These are phyloP conservation scores for Cyprinodon tularosa DNA, from an alignment of 2,113 vertebrate species.

Conservation along the genomic window DNA sequence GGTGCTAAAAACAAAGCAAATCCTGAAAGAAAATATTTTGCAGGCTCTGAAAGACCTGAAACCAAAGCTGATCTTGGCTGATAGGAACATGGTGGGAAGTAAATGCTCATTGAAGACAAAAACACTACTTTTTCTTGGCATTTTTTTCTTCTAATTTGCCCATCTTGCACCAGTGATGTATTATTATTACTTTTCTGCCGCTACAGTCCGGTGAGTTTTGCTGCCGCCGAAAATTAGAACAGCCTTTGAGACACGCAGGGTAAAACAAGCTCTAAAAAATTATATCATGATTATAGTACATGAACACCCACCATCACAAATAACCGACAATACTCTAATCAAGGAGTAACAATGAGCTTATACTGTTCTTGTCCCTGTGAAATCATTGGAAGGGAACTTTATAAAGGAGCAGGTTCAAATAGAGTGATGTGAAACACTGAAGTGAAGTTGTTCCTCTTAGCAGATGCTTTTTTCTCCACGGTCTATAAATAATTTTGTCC, in stretches of 20 bases:
- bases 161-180: neutral
- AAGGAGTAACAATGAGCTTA: constrained; percentile 1
- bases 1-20: neutral
- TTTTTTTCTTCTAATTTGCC: neutral
- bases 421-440: neutral
- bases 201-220: constrained; percentile 43
- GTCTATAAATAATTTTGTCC: constrained; percentile 51
- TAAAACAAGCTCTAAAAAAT: constrained; percentile 42
- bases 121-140: neutral
- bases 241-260: constrained; percentile 26
- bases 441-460: neutral
- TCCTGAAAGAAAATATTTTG: too few relatives aligned
- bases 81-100: neutral
- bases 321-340: neutral
- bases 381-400: neutral
- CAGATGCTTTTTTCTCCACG: neutral
- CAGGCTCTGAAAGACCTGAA: too few relatives aligned
- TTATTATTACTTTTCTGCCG: constrained; percentile 40
- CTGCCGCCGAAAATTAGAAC: constrained; percentile 44
- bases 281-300: constrained; percentile 27
- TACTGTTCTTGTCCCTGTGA: neutral
- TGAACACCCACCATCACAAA: constrained; percentile 26
- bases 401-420: neutral
- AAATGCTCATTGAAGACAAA: neutral
- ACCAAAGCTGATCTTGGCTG: too few relatives aligned